Conservation (phyloP, 2,888 invertebrate genomes). For the Eumacrocentrus americanus region DNA sequence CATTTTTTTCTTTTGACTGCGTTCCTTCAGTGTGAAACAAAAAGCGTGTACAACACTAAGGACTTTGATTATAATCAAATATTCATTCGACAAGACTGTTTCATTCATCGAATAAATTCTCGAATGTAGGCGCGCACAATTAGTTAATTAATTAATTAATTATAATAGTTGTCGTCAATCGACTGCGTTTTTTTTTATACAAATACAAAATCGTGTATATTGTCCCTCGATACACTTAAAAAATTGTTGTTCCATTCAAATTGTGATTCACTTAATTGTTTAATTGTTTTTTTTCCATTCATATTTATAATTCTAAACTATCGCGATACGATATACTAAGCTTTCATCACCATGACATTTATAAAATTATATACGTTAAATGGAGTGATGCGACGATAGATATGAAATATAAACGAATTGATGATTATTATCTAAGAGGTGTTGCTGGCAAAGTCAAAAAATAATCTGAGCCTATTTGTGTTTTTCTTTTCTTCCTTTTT, state of each 20-base stretch:
- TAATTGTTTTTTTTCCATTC: constrained; percentile 7
- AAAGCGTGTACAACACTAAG: constrained; percentile 31
- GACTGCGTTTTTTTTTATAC: constrained; percentile 44
- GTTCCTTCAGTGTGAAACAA: constrained; percentile 33
- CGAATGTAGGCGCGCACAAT: constrained; percentile 29
- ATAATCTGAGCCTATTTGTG: constrained; percentile 18
- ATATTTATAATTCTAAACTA: constrained; percentile 23
- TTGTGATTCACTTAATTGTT: constrained; percentile 24
- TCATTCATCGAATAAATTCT: constrained; percentile 21
- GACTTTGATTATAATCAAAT: constrained; percentile 29
- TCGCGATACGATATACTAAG: constrained; percentile 27
- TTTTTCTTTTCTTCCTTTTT: constrained; percentile 21
- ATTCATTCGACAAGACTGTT: constrained; percentile 29
- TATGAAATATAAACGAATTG: constrained; percentile 31
- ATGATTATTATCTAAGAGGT: constrained; percentile 26
- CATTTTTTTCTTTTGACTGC: constrained; percentile 29
- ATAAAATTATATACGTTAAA: constrained; percentile 47
- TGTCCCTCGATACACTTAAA: constrained; percentile 55
- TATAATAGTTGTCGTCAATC: constrained; percentile 27
- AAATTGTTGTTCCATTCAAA: constrained; percentile 35
- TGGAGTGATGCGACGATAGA: constrained; percentile 38
- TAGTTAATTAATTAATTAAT: constrained; percentile 28
- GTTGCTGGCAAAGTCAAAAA: constrained; percentile 13
- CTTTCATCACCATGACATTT: constrained; percentile 37
- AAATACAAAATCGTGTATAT: constrained; percentile 60